A percentile compares a stretch with the other conserved stretches of the same genome.
phyloP scores from a whole-genome alignment of 2,797 vertebrate genomes.

The Macroramphosus scolopax region DNA sequence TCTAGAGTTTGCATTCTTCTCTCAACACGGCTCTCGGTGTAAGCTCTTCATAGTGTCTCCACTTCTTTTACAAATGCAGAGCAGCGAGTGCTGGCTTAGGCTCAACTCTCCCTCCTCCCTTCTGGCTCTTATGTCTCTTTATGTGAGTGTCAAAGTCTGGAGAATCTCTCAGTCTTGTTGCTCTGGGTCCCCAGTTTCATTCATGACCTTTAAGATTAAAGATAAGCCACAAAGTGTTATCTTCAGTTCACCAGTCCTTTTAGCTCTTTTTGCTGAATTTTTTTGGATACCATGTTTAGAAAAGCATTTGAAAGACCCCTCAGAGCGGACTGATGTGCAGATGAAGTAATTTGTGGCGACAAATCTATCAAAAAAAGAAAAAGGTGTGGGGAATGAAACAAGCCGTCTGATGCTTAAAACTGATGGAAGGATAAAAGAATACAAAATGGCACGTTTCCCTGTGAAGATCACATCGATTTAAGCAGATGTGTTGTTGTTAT shows the following conservation, averaged over 20 bases:
- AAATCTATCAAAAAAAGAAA: slow-evolving; percentile 43
- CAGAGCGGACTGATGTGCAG: slow-evolving; percentile 46
- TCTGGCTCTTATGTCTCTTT: slow-evolving; percentile 50
- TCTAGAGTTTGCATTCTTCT: slow-evolving; percentile 52
- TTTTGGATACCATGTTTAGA: slow-evolving; percentile 59
- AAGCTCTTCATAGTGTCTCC: slow-evolving; percentile 36
- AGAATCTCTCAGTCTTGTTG: slow-evolving; percentile 46
- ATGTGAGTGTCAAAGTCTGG: slow-evolving; percentile 60
- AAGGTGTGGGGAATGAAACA: slow-evolving; percentile 38
- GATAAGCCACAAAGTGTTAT: slow-evolving; percentile 61
- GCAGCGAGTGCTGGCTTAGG: slow-evolving; percentile 23
- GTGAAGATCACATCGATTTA: slow-evolving; percentile 9
- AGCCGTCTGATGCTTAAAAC: slow-evolving; percentile 16
- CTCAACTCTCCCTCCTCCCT: slow-evolving; percentile 23
- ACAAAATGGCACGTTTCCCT: slow-evolving; percentile 16
- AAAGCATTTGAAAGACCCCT: slow-evolving; percentile 37
- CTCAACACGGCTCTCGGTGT: slow-evolving; percentile 36
- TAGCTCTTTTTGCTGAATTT: slow-evolving; percentile 2
- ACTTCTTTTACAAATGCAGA: slow-evolving; percentile 44
- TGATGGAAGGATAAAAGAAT: slow-evolving; percentile 26
- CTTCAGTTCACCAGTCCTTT: slow-evolving; percentile 30
- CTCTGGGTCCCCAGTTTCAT: slow-evolving; percentile 52
- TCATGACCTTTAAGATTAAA: slow-evolving; percentile 69
- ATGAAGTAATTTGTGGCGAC: slow-evolving; percentile 45
- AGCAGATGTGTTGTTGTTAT: slow-evolving; percentile 28